phyloP scores from a whole-genome alignment of 2,888 invertebrate species.

The Xanthorhoe spadicearia region DNA sequence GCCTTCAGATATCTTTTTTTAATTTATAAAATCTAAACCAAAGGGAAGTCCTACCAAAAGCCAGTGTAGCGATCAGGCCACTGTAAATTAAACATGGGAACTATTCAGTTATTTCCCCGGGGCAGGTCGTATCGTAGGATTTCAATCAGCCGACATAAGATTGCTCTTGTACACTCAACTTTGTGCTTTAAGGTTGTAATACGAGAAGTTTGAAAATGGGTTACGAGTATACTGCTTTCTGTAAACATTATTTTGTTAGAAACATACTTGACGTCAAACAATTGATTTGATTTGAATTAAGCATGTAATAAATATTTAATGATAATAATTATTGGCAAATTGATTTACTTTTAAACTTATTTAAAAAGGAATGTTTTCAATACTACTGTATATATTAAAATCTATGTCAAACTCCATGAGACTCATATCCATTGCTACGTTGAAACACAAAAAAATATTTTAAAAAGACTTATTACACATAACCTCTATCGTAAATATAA shows the following conservation, averaged over 20 bases:
- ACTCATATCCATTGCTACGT: too few species aligned
- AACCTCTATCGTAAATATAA: background rate
- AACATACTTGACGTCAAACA: too few species aligned
- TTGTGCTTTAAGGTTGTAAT: conserved; percentile 17
- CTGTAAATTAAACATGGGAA: conserved; percentile 67
- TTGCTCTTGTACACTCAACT: conserved; percentile 39
- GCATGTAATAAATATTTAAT: too few species aligned
- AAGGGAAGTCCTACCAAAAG: conserved; percentile 33
- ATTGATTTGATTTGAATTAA: too few species aligned
- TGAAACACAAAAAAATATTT: too few species aligned
- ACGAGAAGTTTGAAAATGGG: conserved; percentile 10
- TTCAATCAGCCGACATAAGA: conserved; percentile 50
- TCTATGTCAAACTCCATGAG: too few species aligned
- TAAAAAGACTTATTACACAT: background rate
- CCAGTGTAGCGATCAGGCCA: conserved; percentile 35
- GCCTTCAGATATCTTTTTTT: too few species aligned
- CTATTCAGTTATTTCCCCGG: conserved; percentile 69
- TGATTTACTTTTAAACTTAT: too few species aligned
- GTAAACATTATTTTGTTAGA: background rate
- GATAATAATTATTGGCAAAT: too few species aligned
- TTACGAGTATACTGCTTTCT: background rate
- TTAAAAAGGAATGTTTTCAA: too few species aligned
- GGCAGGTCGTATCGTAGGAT: conserved; percentile 45
- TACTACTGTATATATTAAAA: too few species aligned
- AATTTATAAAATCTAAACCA: background rate